Evolutionary conservation across 2,888 invertebrate species (phyloP), one percentile per base, ranked within the genome.

Genomic region (Epirrhoe tristata): DNA sequence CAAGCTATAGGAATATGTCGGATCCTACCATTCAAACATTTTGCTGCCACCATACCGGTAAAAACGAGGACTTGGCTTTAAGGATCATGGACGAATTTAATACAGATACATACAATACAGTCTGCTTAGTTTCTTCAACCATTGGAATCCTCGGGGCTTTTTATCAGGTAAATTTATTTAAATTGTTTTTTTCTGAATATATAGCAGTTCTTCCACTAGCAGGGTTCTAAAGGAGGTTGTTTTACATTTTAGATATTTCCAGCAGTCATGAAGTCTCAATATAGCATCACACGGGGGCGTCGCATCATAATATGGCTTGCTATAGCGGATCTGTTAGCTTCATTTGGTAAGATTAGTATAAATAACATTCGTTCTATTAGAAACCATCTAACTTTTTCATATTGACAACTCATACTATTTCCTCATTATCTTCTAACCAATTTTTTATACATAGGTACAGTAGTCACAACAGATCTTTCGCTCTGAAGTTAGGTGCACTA

Each of bases 1-100:
- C 7, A 43, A 14, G 14, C 16, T 48, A 31, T 12, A 46, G 32
- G 24, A 73, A 70, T 46, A 83, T 83, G 97, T 96, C 97, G 43
- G 97, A 97, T 88, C 97, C 97, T 61, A 97, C 97, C 50, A 96
- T 97, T 78, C 97, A 97, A 93, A 97, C 97, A 12, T 96, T 97
- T 84, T 96, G 96, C 85, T 97, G 97, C 81, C 96, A 96, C 81
- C 95, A 95, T 75, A 94, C 94, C 60, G 95, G 94, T 14, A 95
- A 95, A 79, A 94, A 94, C 66, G 94, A 95, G 69, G 95, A 96
- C 78, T 93, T 95, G 81, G 95, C 96, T 31, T 89, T 96, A 7
- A 91, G 93, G 79, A 94, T 96, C 67, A 96, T 96, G 95, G 90
- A 94, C 71, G 96, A 96, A 87, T 97, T 97, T 81, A 95, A 97